A percentile compares a stretch with the other conserved stretches of the same genome.
Evolutionary conservation across 1,140 invertebrate genomes (phyloP).

Genomic region (Diachasma alloeum): DNA sequence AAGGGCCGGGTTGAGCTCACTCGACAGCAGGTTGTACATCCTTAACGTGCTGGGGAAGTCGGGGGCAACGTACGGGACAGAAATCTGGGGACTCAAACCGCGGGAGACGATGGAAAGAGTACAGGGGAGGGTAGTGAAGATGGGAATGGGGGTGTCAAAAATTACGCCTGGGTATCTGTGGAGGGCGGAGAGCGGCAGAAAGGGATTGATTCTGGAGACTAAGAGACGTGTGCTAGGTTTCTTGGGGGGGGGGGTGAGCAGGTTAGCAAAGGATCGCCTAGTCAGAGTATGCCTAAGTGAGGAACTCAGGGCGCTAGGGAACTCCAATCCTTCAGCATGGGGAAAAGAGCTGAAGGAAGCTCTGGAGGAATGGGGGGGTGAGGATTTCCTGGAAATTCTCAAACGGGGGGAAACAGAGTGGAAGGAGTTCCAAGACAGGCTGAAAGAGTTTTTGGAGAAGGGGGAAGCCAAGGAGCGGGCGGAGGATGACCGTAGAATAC

Average conservation of each 20-base stretch:
- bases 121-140: not conserved
- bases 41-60: no score
- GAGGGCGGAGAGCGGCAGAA: not conserved
- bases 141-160: not conserved
- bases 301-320: not conserved
- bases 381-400: not conserved
- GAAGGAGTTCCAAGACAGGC: no score
- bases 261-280: not conserved
- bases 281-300: conserved; percentile 4
- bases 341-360: not conserved
- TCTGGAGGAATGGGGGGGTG: not conserved
- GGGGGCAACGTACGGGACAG: no score
- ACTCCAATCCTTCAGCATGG: conserved; percentile 5
- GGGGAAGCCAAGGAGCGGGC: no score
- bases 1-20: no score
- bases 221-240: not conserved
- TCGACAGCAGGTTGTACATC: no score
- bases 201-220: not conserved
- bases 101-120: not conserved
- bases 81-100: conserved; percentile 22
- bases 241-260: not conserved
- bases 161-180: not conserved
- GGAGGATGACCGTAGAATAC: no score
- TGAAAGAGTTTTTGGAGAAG: no score
- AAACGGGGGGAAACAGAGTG: no score